phyloP scores from a whole-genome alignment of 1,140 invertebrate genomes.

The Dreissena polymorpha region DNA sequence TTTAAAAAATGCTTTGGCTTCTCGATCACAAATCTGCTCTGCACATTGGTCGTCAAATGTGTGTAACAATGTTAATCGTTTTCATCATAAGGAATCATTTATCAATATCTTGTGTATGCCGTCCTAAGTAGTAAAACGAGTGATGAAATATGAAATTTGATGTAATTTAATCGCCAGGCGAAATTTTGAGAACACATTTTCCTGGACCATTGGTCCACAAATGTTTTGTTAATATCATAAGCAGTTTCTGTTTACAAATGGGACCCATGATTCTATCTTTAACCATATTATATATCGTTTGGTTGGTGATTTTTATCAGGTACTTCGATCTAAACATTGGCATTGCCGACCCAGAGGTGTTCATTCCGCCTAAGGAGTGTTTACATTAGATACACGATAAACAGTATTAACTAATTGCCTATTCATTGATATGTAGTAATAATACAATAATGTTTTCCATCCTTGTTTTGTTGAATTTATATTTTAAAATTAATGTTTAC shows the following conservation, averaged over 20 bases:
- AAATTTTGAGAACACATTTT: too few species aligned
- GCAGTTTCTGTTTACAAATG: too few species aligned
- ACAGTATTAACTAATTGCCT: too few species aligned
- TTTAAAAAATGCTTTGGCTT: background rate
- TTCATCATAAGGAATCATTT: background rate
- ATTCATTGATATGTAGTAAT: too few species aligned
- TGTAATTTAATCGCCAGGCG: background rate
- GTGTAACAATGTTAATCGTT: background rate
- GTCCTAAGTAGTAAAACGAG: background rate
- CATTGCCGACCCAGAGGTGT: slow-evolving; percentile 73
- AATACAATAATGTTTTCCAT: too few species aligned
- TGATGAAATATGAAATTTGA: background rate
- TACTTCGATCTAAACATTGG: slow-evolving; percentile 73
- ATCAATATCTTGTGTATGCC: background rate
- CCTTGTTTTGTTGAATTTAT: too few species aligned
- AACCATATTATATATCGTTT: background rate
- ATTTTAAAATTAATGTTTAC: too few species aligned
- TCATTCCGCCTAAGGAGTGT: slow-evolving; percentile 72
- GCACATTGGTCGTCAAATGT: background rate
- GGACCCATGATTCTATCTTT: too few species aligned
- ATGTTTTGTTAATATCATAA: too few species aligned
- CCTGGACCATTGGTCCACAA: too few species aligned
- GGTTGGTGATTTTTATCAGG: slow-evolving; percentile 58
- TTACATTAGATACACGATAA: background rate
- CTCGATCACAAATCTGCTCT: background rate